Percentiles rank a stretch among this genome's conserved stretches.
phyloP scores from a whole-genome alignment of 2,113 vertebrate species.

The Oenanthe oenanthe region DNA sequence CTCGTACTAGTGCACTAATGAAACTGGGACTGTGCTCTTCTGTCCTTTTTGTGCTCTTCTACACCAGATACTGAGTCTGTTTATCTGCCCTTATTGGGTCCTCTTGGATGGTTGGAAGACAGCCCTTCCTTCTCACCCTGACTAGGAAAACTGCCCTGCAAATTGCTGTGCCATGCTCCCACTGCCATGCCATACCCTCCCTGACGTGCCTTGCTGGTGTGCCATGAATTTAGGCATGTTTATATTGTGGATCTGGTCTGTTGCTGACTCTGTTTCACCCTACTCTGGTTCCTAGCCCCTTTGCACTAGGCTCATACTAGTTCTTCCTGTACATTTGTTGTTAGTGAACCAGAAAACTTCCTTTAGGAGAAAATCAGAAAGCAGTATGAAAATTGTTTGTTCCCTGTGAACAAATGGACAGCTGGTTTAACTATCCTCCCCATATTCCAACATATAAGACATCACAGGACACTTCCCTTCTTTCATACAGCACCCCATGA shows the following conservation, averaged over 20 bases:
- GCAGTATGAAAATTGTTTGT: neutral
- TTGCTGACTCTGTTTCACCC: neutral
- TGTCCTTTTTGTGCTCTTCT: neutral
- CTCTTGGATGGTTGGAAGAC: no score
- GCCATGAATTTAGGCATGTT: neutral
- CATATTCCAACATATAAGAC: neutral
- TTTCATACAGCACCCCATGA: neutral
- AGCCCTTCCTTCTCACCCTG: rapidly evolving
- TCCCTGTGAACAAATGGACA: neutral
- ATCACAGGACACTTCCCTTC: neutral
- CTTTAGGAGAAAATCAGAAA: neutral
- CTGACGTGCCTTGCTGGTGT: neutral
- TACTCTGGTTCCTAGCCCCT: neutral
- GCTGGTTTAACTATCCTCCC: neutral
- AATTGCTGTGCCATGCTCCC: neutral
- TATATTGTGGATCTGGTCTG: neutral
- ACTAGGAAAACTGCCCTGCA: neutral
- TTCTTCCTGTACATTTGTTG: neutral
- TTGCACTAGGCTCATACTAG: neutral
- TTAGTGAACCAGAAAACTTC: neutral
- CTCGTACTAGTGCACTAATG: rapidly evolving
- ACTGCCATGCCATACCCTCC: rapidly evolving
- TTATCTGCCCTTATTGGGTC: neutral
- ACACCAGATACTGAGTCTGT: neutral
- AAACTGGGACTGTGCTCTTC: no score